A percentile compares a stretch with the other conserved stretches of the same genome.
Conservation (phyloP, 92 coral and sea anemone species). For the Palythoa grandiflora region DNA sequence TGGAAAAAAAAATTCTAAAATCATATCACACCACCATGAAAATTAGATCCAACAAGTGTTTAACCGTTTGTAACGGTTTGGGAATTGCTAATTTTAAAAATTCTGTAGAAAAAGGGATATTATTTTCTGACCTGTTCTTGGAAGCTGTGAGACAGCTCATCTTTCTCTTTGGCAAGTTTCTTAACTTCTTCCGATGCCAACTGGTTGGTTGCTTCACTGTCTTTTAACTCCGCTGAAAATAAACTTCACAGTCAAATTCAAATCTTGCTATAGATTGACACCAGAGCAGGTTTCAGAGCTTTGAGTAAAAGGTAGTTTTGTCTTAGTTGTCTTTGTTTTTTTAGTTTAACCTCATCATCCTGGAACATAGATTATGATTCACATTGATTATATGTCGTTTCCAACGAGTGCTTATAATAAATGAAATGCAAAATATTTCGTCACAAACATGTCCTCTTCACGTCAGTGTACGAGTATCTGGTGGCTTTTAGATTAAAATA, state of each 20-base stretch:
- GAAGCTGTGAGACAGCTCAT: neutral
- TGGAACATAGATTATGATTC: too few species aligned
- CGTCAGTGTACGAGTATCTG: too few species aligned
- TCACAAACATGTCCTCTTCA: too few species aligned
- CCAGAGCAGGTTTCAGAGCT: neutral
- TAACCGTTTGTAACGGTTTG: neutral
- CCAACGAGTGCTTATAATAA: too few species aligned
- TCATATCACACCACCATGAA: too few species aligned
- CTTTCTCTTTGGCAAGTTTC: neutral
- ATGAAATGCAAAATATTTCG: too few species aligned
- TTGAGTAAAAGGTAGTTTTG: neutral
- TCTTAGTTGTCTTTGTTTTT: neutral
- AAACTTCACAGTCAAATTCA: neutral
- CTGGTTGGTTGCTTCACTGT: slow-evolving; percentile 5
- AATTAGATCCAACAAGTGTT: neutral
- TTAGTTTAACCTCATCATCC: neutral
- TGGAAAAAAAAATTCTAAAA: too few species aligned
- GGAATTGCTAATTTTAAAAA: too few species aligned
- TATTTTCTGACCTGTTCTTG: neutral
- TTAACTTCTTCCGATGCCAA: neutral
- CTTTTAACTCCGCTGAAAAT: slow-evolving; percentile 7
- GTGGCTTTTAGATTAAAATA: too few species aligned
- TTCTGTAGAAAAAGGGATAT: neutral
- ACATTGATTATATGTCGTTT: too few species aligned
- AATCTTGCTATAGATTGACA: neutral